Percentiles rank a stretch among this genome's conserved stretches.
phyloP scores from a whole-genome alignment of 2,113 vertebrate genomes.

The Turdus rufiventris region DNA sequence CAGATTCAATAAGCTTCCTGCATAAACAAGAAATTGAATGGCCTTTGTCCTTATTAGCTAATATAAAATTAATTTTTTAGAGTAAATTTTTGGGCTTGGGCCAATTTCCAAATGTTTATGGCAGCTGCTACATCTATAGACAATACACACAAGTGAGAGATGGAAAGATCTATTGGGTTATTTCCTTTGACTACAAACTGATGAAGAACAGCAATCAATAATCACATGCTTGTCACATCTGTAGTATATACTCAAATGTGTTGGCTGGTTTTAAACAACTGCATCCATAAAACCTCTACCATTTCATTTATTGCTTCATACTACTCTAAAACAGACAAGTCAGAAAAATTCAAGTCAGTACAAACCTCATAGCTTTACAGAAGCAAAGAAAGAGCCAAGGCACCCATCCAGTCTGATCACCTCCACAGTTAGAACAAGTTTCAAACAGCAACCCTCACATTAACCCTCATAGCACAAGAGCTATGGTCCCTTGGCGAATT shows the following conservation, averaged over 20 bases:
- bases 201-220: constrained; percentile 32
- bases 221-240: neutral
- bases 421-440: neutral
- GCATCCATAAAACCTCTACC: constrained; percentile 2
- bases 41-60: constrained; percentile 20
- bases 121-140: neutral
- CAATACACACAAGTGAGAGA: neutral
- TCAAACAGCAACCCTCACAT: neutral
- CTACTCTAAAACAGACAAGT: neutral
- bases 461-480: neutral
- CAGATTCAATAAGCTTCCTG: constrained; percentile 26
- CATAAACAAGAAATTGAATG: constrained; percentile 15
- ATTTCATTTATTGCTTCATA: neutral
- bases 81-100: constrained; percentile 17
- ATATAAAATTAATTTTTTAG: constrained; percentile 27
- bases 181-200: neutral
- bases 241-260: neutral
- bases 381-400: neutral
- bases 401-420: neutral
- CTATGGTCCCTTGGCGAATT: neutral
- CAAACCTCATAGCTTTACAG: neutral
- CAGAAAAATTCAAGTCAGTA: neutral
- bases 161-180: constrained; percentile 32
- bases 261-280: neutral
- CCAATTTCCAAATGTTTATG: neutral